A percentile compares a stretch with the other conserved stretches of the same genome.
Evolutionary conservation across 2,888 invertebrate genomes (phyloP).

Genomic region (Macaria liturata): DNA sequence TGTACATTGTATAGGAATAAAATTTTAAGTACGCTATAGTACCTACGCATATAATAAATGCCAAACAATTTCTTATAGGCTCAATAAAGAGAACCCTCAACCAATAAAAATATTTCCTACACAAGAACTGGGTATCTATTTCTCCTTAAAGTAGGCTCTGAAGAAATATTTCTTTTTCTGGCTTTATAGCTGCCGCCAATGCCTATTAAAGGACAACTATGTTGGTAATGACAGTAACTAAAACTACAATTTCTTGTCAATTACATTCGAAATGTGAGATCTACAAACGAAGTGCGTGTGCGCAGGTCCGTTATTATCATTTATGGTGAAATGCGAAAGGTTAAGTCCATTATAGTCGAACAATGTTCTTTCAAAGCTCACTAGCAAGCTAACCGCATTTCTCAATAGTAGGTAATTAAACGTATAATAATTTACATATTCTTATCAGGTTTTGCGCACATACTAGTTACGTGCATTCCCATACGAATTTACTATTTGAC

Average conservation of each 20-base stretch:
- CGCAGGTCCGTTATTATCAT: constrained; percentile 58
- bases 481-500: constrained; percentile 34
- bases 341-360: constrained; percentile 61
- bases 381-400: constrained; percentile 53
- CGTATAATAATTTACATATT: constrained; percentile 41
- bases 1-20: no score
- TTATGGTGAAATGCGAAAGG: constrained; percentile 69
- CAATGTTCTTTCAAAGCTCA: constrained; percentile 51
- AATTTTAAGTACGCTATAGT: no score
- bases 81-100: no score
- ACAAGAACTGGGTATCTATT: no score
- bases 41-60: no score
- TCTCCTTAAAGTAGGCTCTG: no score
- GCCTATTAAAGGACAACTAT: no score
- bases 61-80: no score
- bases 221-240: no score
- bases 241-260: constrained; percentile 1
- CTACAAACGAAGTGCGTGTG: constrained; percentile 43
- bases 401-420: constrained; percentile 45
- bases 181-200: no score
- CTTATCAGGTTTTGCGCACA: constrained; percentile 28
- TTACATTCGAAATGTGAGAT: constrained; percentile 32
- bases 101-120: no score
- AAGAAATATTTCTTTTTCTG: no score
- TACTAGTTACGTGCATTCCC: constrained; percentile 22